A percentile compares a stretch with the other conserved stretches of the same genome.
Conservation (phyloP, 2,797 vertebrate species). For the Harpagifer antarcticus region DNA sequence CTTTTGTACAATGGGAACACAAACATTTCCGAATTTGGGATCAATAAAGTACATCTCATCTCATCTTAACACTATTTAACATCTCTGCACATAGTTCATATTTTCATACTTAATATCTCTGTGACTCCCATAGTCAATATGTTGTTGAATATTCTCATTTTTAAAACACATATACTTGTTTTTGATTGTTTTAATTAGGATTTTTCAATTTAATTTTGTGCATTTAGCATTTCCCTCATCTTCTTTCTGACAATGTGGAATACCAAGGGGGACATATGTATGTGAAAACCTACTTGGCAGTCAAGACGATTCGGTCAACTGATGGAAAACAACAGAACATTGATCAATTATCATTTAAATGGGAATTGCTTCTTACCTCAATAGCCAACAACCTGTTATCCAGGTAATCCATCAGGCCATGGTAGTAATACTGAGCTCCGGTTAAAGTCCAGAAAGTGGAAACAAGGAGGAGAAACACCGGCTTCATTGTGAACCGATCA, state of each 20-base stretch:
- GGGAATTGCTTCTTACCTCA: constrained; percentile 88
- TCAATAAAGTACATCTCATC: neutral
- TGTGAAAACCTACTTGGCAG: neutral
- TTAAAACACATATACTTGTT: neutral
- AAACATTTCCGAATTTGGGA: no score
- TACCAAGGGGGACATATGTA: no score
- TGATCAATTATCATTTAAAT: constrained; percentile 15
- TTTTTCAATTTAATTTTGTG: neutral
- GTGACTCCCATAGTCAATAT: neutral
- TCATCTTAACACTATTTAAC: no score
- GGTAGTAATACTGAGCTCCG: constrained; percentile 89
- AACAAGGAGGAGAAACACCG: constrained; percentile 84
- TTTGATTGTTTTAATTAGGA: neutral
- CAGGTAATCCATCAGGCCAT: constrained; percentile 95
- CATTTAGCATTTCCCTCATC: neutral
- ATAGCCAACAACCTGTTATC: constrained; percentile 92
- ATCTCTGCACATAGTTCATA: neutral
- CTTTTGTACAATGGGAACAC: no score
- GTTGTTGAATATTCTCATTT: neutral
- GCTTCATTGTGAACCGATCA: constrained; percentile 76
- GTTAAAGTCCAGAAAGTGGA: constrained; percentile 80
- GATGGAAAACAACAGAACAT: neutral
- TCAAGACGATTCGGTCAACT: neutral
- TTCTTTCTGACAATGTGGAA: no score
- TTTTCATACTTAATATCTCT: neutral